Evolutionary conservation across 2,113 vertebrate species (phyloP).

Genomic region (Morphnarchus princeps): DNA sequence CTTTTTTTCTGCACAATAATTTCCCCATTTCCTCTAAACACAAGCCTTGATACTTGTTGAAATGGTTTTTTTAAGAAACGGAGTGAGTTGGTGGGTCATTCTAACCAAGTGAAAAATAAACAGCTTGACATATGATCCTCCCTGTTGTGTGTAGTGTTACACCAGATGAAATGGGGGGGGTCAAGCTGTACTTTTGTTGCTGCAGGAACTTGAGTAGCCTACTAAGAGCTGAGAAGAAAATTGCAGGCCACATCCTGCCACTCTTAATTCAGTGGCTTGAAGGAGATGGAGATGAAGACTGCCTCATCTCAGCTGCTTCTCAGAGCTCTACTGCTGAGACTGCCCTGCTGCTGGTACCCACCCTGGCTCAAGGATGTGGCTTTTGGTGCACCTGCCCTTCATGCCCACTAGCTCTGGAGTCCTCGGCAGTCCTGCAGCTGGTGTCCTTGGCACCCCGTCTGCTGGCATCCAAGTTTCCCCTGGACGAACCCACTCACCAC

Average conservation of each 20-base stretch:
- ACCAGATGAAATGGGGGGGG: background rate
- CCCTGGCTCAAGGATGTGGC: background rate
- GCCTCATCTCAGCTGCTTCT: background rate
- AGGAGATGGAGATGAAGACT: background rate
- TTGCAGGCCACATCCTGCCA: constrained; percentile 1
- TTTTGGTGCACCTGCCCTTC: background rate
- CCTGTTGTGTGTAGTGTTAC: background rate
- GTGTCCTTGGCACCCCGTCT: background rate
- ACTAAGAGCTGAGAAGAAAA: background rate
- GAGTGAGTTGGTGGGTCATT: constrained; percentile 36
- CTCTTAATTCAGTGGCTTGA: background rate
- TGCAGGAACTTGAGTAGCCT: background rate
- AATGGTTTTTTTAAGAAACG: constrained; percentile 7
- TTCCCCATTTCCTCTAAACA: constrained; percentile 38
- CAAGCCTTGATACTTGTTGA: constrained; percentile 13
- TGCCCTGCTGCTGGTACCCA: background rate
- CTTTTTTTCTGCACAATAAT: constrained; percentile 40
- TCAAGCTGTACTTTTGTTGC: background rate
- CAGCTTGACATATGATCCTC: constrained; percentile 40
- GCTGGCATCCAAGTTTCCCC: background rate
- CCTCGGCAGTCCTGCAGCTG: background rate
- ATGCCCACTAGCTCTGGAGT: background rate
- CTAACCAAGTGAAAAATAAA: constrained; percentile 38
- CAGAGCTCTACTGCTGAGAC: background rate
- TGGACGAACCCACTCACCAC: background rate